Evolutionary conservation across 2,888 invertebrate genomes (phyloP).

Genomic region (Drosophila subquinaria): DNA sequence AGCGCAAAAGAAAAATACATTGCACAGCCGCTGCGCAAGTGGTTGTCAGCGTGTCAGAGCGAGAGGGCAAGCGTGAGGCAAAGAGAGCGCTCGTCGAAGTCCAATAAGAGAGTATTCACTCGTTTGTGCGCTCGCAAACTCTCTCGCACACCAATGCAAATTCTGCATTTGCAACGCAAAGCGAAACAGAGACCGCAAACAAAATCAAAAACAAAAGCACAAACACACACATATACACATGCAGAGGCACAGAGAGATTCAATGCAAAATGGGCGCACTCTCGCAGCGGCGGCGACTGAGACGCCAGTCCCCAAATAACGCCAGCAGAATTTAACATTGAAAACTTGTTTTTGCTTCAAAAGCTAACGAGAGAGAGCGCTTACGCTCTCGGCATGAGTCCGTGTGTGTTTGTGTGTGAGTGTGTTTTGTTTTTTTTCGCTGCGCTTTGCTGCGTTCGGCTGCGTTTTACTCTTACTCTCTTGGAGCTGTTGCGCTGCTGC

Average conservation of each 20-base stretch:
- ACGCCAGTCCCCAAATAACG: slow-evolving; percentile 36
- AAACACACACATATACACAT: slow-evolving; percentile 20
- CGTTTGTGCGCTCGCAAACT: slow-evolving; percentile 2
- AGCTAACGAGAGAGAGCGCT: slow-evolving; percentile 28
- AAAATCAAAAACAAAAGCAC: slow-evolving; percentile 52
- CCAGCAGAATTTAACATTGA: slow-evolving; percentile 24
- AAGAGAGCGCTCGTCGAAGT: slow-evolving; percentile 23
- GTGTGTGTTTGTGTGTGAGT: slow-evolving; percentile 12
- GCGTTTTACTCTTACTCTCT: slow-evolving; percentile 61
- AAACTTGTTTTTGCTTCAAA: slow-evolving; percentile 53
- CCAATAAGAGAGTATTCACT: slow-evolving; percentile 34
- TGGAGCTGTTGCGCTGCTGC: slow-evolving; percentile 60
- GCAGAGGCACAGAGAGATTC: slow-evolving; percentile 9
- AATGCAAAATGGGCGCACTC: slow-evolving; percentile 64
- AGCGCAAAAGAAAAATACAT: slow-evolving; percentile 42
- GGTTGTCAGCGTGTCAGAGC: slow-evolving; percentile 43
- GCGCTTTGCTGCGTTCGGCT: slow-evolving; percentile 68
- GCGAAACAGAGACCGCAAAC: slow-evolving; percentile 27
- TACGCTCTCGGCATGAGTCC: slow-evolving; percentile 28
- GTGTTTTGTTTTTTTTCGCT: slow-evolving; percentile 42
- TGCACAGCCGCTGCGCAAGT: slow-evolving; percentile 65
- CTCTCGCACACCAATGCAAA: slow-evolving; percentile 58
- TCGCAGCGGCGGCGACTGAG: slow-evolving; percentile 31
- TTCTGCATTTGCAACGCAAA: slow-evolving; percentile 74
- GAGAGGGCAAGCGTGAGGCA: slow-evolving; percentile 9